These are phyloP conservation scores for Aphaenogaster floridana DNA, from an alignment of 1,140 invertebrate genomes.

Conservation along the genomic window DNA sequence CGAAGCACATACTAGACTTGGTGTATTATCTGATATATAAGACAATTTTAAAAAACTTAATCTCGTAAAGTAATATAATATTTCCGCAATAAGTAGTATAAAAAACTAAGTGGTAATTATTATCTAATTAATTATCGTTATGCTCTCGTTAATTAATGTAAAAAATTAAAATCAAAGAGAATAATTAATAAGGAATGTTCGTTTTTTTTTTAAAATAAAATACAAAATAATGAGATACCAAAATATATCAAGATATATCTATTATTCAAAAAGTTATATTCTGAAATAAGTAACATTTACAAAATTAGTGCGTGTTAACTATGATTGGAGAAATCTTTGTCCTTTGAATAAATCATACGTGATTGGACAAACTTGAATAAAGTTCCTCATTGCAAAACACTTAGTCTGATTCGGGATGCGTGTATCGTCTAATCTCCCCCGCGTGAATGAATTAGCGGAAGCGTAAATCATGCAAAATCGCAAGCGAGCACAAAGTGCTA, in stretches of 20 bases:
- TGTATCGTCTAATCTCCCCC: slow-evolving; percentile 29
- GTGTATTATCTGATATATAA: slow-evolving; percentile 43
- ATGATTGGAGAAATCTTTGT: not conserved
- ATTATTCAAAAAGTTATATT: not conserved
- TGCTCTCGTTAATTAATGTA: not conserved
- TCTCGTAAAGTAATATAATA: not conserved
- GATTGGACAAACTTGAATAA: not conserved
- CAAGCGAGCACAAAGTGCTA: slow-evolving; percentile 29
- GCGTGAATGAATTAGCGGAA: slow-evolving; percentile 43
- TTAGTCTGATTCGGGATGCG: not conserved
- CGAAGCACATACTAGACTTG: slow-evolving; percentile 28
- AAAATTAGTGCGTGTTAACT: not conserved
- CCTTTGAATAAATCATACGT: not conserved
- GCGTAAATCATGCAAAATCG: slow-evolving; percentile 59
- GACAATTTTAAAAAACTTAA: slow-evolving; percentile 25
- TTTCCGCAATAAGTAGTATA: not conserved
- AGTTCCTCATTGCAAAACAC: not conserved
- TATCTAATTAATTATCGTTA: not conserved
- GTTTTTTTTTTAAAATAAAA: not conserved
- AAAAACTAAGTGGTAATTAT: slow-evolving; percentile 31
- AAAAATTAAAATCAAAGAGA: not conserved
- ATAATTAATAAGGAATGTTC: not conserved
- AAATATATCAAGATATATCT: not conserved
- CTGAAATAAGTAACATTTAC: not conserved
- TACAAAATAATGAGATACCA: not conserved